These are phyloP conservation scores for Copidosoma aretas DNA, from an alignment of 2,888 invertebrate species.

Conservation along the genomic window DNA sequence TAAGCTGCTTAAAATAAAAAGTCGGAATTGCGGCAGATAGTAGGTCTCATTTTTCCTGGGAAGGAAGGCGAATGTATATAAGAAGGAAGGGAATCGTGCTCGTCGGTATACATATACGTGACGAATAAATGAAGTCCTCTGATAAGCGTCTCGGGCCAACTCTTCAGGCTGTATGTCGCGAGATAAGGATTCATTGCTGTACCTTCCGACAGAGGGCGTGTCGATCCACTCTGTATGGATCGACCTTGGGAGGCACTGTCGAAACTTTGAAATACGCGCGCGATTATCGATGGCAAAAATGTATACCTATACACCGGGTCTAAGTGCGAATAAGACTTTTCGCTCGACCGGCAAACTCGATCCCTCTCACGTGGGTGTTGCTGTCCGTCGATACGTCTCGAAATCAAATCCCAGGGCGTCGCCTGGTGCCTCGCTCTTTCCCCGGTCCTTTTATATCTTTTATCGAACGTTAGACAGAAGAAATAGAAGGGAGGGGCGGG, in stretches of 20 bases:
- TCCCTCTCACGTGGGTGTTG: conserved; percentile 10
- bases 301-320: too few species aligned
- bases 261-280: not conserved
- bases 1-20: conserved; percentile 7
- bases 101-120: too few species aligned
- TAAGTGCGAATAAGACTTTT: conserved; percentile 38
- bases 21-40: not conserved
- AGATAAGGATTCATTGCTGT: conserved; percentile 3
- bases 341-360: conserved; percentile 18
- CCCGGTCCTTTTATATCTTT: conserved; percentile 33
- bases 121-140: conserved; percentile 9
- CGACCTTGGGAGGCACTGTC: not conserved
- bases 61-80: not conserved
- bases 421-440: conserved; percentile 20
- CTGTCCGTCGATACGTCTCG: conserved; percentile 16
- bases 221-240: not conserved
- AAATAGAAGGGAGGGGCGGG: not conserved
- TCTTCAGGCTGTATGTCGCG: not conserved
- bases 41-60: not conserved
- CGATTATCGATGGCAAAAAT: too few species aligned
- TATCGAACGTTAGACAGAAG: conserved; percentile 18
- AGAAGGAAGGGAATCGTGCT: too few species aligned
- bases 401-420: conserved; percentile 35
- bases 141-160: not conserved
- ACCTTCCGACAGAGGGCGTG: not conserved